Percentiles rank a stretch among this genome's conserved stretches.
phyloP scores from a whole-genome alignment of 30 jellyfish, hydroid and myxozoan genomes.

The Hydra vulgaris region DNA sequence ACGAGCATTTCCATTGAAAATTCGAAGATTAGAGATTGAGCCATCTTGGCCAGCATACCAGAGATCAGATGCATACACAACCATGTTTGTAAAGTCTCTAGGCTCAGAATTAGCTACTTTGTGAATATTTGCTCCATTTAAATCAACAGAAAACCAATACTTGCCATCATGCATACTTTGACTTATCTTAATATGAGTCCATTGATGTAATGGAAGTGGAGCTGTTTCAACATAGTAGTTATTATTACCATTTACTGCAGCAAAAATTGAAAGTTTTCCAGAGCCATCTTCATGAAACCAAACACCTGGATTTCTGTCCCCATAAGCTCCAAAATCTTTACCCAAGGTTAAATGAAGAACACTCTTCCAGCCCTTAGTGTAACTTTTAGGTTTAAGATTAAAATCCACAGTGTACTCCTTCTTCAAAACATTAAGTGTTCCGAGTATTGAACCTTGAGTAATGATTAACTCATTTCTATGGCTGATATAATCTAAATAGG shows the following conservation, averaged over 20 bases:
- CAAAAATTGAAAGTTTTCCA: background rate
- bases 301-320: background rate
- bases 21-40: background rate
- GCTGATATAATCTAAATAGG: background rate
- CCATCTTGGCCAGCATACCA: background rate
- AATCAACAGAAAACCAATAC: background rate
- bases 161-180: background rate
- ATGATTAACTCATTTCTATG: background rate
- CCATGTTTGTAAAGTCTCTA: background rate
- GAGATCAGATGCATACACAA: background rate
- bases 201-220: background rate
- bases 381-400: background rate
- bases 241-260: background rate
- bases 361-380: background rate
- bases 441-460: background rate
- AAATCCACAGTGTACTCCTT: background rate
- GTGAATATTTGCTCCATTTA: background rate
- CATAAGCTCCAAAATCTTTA: background rate
- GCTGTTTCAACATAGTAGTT: background rate
- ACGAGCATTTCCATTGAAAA: background rate
- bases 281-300: background rate
- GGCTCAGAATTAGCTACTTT: background rate
- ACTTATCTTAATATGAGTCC: background rate
- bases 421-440: background rate
- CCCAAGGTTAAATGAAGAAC: background rate